Conservation (phyloP, 2,888 invertebrate genomes). For the Anoncus sp. region DNA sequence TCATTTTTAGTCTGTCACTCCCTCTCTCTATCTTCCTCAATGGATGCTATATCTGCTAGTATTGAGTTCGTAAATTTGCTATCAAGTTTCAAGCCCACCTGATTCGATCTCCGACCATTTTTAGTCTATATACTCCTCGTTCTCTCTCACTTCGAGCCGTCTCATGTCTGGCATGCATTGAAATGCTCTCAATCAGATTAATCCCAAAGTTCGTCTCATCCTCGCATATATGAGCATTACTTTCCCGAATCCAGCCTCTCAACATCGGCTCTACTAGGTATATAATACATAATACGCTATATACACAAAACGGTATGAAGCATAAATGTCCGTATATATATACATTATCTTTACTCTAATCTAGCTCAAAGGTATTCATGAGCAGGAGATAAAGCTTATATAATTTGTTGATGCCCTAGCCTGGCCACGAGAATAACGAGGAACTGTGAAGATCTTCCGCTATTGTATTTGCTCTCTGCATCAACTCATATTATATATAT, state of each 20-base stretch:
- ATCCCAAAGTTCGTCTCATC: conserved; percentile 65
- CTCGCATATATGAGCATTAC: conserved; percentile 10
- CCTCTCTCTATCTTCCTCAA: conserved; percentile 48
- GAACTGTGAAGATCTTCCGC: background rate
- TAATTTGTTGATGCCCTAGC: background rate
- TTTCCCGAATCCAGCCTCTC: conserved; percentile 39
- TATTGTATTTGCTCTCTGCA: background rate
- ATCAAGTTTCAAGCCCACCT: conserved; percentile 69
- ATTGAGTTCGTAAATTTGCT: conserved; percentile 69
- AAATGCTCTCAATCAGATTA: conserved; percentile 76
- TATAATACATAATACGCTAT: background rate
- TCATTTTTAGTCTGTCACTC: conserved; percentile 8
- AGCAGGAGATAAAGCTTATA: background rate
- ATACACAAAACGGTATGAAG: background rate
- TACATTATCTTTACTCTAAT: background rate
- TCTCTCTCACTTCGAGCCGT: background rate
- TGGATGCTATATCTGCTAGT: conserved; percentile 58
- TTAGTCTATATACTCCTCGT: conserved; percentile 18
- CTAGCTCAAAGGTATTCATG: background rate
- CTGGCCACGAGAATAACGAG: background rate
- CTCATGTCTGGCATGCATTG: conserved; percentile 62
- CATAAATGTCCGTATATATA: background rate
- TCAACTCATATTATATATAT: background rate
- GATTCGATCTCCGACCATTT: conserved; percentile 30
- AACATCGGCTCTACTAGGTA: conserved; percentile 1